These are phyloP conservation scores for Cromileptes altivelis DNA, from an alignment of 2,113 vertebrate species.

Conservation along the genomic window DNA sequence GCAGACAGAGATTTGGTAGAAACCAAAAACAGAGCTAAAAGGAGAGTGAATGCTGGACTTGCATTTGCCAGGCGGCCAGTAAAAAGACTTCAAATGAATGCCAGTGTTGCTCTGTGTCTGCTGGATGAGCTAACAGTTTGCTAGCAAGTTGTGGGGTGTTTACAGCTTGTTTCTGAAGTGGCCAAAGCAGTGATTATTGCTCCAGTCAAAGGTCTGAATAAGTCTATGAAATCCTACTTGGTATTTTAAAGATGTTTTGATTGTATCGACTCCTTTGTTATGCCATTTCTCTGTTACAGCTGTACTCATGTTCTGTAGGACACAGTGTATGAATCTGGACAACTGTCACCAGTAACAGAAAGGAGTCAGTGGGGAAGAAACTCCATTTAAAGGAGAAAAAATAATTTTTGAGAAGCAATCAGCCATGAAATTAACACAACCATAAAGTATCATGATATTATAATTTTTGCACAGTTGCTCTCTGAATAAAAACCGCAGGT, in stretches of 20 bases:
- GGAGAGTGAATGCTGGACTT: background rate
- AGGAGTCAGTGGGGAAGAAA: constrained; percentile 26
- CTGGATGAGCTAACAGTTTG: background rate
- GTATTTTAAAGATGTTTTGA: background rate
- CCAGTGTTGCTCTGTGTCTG: background rate
- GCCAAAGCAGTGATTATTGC: background rate
- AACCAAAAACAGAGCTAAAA: background rate
- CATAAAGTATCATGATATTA: constrained; percentile 50
- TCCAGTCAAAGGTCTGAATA: background rate
- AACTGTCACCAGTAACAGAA: constrained; percentile 30
- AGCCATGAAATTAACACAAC: constrained; percentile 77
- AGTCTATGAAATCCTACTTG: background rate
- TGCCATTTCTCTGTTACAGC: background rate
- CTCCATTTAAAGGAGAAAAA: constrained; percentile 35
- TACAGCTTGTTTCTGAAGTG: background rate
- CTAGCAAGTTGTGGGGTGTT: background rate
- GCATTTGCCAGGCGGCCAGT: background rate
- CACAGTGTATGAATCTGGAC: background rate
- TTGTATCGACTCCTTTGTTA: background rate
- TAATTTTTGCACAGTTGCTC: constrained; percentile 44
- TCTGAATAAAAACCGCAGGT: constrained; percentile 30
- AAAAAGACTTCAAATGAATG: background rate
- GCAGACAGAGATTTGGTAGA: background rate
- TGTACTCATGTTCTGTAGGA: background rate
- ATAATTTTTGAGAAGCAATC: constrained; percentile 52